Evolutionary conservation across 2,797 vertebrate genomes (phyloP).

Genomic region (Lepilemur septentrionalis): DNA sequence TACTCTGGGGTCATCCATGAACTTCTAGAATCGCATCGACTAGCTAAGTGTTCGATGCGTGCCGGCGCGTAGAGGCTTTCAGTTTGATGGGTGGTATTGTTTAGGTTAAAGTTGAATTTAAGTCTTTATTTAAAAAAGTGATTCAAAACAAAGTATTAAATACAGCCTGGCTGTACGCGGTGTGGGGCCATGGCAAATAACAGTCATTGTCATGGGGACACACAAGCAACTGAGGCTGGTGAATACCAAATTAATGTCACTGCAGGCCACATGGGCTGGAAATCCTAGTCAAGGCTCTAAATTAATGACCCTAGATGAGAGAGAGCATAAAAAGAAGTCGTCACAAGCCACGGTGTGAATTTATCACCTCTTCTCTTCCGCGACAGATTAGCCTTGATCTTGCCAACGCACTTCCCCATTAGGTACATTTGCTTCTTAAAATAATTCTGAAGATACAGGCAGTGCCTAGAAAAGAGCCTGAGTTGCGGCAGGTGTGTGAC

Average conservation of each 20-base stretch:
- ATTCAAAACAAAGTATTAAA: background rate
- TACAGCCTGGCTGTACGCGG: accelerated
- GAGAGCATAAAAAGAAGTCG: background rate
- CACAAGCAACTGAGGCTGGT: background rate
- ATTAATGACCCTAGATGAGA: background rate
- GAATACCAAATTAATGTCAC: background rate
- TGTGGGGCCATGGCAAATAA: background rate
- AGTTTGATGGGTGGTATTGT: background rate
- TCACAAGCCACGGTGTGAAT: background rate
- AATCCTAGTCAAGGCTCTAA: background rate
- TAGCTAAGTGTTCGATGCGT: background rate
- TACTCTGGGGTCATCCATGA: background rate
- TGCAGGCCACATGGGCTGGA: background rate
- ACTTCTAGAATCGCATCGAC: background rate
- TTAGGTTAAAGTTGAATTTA: background rate
- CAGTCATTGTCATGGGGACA: too few relatives aligned
- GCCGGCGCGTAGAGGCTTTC: background rate
- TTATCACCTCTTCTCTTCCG: background rate
- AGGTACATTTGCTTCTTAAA: background rate
- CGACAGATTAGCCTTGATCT: background rate
- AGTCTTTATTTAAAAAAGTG: background rate
- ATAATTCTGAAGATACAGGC: background rate
- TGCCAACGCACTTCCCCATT: background rate
- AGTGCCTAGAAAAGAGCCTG: background rate
- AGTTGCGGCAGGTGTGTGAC: accelerated